Base-by-base conservation (phyloP, 2,888 invertebrate genomes). In the Lasioglossum vierecki region DNA sequence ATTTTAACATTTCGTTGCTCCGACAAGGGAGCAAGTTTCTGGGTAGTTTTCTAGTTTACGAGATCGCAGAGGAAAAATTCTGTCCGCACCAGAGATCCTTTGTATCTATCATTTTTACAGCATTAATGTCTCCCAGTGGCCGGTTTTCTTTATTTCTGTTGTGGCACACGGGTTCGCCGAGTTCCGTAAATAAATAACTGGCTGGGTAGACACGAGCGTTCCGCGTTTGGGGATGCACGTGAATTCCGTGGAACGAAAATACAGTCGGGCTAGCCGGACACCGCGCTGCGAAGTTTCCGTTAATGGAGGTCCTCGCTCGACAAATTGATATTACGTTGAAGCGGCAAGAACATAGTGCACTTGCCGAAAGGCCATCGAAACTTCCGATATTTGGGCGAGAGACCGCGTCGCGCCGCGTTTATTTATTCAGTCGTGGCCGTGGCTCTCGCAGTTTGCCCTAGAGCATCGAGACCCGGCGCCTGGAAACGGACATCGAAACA, bases 371-470 rank as follows among this genome's bases (percentile, higher is more conserved):
- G 71, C 75, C 87, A 75, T 84, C 70, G 87, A 71, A 81, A 78
- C 81, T 76, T 84, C 66, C 68, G 74, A 46, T 76, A 77, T 79
- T 88, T 79, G 82, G 30, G 39, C 84, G 71, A 30, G 71, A 26
- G 60, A 63, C 26, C 60, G 26, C 26, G 60, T 46, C 76, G 68
- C 71, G 44, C 66, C 49, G 3, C 41, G 79, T 68, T 87, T 84
- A 87, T 88, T 88, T 88, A 87, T 88, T 88, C 87, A 81, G 70
- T 74, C 66, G 39, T 41, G 68, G 76, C 35, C 53, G 76, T 53
- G 53, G 22, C 53, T n/a, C 53, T 18, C 39, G 30, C 63, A 66
- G 44, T 46, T 41, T 22, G 60, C n/a, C 35, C 49, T 0, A 22
- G 22, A 49, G 22, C 49, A 35, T 49, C 22, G 49, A 49, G 22